Conservation (phyloP, 2,797 vertebrate genomes). For the Morus bassanus region DNA sequence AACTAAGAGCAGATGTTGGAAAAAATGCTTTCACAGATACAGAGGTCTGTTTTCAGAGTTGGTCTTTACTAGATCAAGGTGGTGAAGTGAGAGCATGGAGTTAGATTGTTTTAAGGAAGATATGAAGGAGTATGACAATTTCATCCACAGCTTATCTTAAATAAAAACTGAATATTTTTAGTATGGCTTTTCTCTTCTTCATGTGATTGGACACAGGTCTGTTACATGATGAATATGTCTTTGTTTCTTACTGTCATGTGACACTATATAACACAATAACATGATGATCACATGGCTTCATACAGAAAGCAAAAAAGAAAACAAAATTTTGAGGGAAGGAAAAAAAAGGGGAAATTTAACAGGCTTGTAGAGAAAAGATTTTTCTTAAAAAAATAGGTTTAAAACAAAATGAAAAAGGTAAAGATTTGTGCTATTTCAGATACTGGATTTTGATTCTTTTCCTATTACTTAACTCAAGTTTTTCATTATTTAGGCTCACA, state of each 20-base stretch:
- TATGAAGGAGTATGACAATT: neutral
- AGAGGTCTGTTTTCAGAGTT: neutral
- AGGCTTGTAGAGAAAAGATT: neutral
- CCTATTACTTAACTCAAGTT: neutral
- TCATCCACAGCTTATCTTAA: neutral
- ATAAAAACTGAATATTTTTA: neutral
- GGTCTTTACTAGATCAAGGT: neutral
- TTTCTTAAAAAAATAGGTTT: neutral
- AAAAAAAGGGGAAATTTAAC: neutral
- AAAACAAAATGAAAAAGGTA: neutral
- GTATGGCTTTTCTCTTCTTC: neutral
- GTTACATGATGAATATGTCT: neutral
- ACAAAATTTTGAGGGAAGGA: neutral
- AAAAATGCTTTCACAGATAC: neutral
- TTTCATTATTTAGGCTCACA: neutral
- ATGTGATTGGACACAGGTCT: neutral
- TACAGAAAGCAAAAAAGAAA: neutral
- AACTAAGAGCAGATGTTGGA: neutral
- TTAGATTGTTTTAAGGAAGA: neutral
- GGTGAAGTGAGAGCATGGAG: neutral
- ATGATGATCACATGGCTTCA: neutral
- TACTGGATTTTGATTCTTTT: neutral
- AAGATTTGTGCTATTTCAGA: neutral
- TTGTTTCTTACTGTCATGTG: neutral
- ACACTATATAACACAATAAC: neutral